Evolutionary conservation across 2,113 vertebrate genomes (phyloP).

Genomic region (Burhinus bistriatus): DNA sequence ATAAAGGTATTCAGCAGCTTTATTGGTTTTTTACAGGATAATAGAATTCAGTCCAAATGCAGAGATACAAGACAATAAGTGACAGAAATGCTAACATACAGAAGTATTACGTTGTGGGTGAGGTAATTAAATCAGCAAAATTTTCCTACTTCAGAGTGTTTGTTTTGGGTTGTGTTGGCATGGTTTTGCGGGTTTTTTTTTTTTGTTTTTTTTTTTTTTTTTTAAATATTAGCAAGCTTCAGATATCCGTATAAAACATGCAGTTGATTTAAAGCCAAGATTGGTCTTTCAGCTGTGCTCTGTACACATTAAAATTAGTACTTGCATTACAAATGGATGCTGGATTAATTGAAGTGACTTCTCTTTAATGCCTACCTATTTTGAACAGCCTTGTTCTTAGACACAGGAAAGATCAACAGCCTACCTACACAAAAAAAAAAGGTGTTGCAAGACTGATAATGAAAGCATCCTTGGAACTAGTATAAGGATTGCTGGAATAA

Average conservation of each 20-base stretch:
- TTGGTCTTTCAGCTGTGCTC: neutral
- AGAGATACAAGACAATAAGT: neutral
- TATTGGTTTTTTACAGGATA: neutral
- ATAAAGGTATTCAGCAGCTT: neutral
- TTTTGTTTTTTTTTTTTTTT: neutral
- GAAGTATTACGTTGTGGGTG: neutral
- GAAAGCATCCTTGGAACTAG: neutral
- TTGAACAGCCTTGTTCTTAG: neutral
- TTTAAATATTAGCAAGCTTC: neutral
- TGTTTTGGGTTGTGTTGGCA: neutral
- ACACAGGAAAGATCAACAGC: neutral
- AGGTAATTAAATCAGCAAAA: neutral
- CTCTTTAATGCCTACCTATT: neutral
- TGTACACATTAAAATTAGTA: neutral
- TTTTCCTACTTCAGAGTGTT: neutral
- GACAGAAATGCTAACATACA: neutral
- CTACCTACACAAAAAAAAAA: neutral
- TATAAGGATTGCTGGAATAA: neutral
- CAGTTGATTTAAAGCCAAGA: neutral
- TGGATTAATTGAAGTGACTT: neutral
- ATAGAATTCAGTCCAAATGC: neutral
- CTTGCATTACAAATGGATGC: neutral
- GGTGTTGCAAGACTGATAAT: neutral
- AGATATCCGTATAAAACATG: neutral
- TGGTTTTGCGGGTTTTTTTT: rapidly evolving